Percentiles rank a stretch among this genome's conserved stretches.
Evolutionary conservation across 2,113 vertebrate species (phyloP).

Genomic region (Centrocercus urophasianus): DNA sequence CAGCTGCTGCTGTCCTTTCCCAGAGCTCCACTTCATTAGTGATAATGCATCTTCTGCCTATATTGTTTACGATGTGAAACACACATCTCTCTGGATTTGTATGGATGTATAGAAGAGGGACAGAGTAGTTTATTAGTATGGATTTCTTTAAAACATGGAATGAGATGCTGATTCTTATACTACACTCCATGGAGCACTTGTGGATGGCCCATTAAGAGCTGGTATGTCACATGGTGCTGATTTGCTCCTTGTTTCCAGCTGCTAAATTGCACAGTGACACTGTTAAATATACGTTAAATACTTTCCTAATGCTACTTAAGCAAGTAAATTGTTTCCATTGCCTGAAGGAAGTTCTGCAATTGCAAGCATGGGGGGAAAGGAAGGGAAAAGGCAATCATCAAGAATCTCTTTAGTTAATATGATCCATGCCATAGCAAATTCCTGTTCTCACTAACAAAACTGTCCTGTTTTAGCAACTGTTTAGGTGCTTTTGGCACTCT

Average conservation of each 20-base stretch:
- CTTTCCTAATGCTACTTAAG: conserved; percentile 65
- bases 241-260: conserved; percentile 68
- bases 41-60: neutral
- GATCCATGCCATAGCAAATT: neutral
- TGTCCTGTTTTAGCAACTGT: neutral
- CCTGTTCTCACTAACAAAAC: neutral
- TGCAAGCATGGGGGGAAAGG: neutral
- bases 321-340: conserved; percentile 59
- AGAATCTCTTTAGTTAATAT: neutral
- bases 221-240: conserved; percentile 62
- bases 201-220: conserved; percentile 16
- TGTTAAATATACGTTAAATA: conserved; percentile 70
- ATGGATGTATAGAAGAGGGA: neutral
- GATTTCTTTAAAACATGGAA: conserved; percentile 11
- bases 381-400: neutral
- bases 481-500: neutral
- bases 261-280: conserved; percentile 68
- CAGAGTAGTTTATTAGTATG: neutral
- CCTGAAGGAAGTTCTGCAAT: conserved; percentile 46
- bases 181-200: neutral
- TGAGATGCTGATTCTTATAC: conserved; percentile 10
- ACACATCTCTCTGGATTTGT: neutral
- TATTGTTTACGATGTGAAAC: neutral
- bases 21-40: neutral
- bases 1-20: conserved; percentile 15